phyloP scores from a whole-genome alignment of 1,140 invertebrate genomes.

The Diuraphis noxia region DNA sequence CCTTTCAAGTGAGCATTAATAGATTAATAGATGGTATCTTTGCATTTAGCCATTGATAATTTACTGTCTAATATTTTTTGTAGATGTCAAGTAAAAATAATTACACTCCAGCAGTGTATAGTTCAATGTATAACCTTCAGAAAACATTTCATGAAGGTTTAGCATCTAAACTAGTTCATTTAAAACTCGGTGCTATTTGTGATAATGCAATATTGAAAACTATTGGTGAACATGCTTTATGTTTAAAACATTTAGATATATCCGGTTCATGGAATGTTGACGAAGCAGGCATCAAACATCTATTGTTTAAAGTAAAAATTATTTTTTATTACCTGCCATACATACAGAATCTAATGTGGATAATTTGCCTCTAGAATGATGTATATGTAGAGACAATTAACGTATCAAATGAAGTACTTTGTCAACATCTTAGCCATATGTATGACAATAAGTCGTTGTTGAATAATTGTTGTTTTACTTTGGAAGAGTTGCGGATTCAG shows the following conservation, averaged over 20 bases:
- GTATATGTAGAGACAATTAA: conserved; percentile 11
- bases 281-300: conserved; percentile 57
- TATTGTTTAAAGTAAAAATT: conserved; percentile 56
- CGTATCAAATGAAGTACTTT: conserved; percentile 20
- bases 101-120: conserved; percentile 2
- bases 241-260: conserved; percentile 57
- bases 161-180: conserved; percentile 42
- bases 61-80: neutral
- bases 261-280: conserved; percentile 58
- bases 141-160: conserved; percentile 28
- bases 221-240: conserved; percentile 56
- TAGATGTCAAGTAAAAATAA: conserved; percentile 46
- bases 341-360: neutral
- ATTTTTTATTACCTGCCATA: neutral
- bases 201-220: conserved; percentile 57
- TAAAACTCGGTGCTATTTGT: conserved; percentile 52
- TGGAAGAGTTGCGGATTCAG: conserved; percentile 58
- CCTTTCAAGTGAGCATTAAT: conserved; percentile 10
- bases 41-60: neutral
- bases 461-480: conserved; percentile 57
- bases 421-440: neutral
- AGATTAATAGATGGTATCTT: too few species aligned
- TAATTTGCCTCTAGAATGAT: neutral
- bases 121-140: conserved; percentile 34
- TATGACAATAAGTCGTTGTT: conserved; percentile 21